Conservation (phyloP, 2,888 invertebrate species). For the Alloscopus bannaensis region DNA sequence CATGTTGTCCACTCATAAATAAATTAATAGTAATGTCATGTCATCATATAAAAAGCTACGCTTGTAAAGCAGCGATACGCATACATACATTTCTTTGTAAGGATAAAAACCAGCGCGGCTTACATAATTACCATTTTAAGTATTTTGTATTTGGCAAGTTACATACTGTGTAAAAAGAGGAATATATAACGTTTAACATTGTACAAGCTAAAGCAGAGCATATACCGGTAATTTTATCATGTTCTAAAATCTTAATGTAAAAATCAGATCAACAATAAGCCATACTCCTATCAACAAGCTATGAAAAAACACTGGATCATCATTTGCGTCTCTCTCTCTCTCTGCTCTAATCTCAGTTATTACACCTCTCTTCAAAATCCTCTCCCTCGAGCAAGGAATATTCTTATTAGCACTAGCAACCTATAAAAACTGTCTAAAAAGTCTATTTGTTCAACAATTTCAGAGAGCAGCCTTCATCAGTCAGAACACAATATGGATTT, state of each 20-base stretch:
- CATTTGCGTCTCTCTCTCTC: too few species aligned
- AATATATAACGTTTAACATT: too few species aligned
- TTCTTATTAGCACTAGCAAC: neutral
- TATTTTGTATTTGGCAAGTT: conserved; percentile 2
- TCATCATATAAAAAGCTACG: neutral
- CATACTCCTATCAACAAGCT: conserved; percentile 24
- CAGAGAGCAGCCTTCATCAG: conserved; percentile 40
- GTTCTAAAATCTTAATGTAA: neutral
- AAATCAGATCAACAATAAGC: neutral
- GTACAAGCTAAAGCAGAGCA: neutral
- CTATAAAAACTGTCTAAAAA: neutral
- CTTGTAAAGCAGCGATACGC: neutral
- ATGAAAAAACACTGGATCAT: neutral
- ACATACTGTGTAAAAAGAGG: neutral
- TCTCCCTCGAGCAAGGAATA: neutral
- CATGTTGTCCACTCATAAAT: neutral
- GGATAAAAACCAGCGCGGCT: neutral
- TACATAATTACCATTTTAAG: too few species aligned
- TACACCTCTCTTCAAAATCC: conserved; percentile 2
- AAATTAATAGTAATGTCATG: neutral
- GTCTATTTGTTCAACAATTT: conserved; percentile 30
- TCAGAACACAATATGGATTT: conserved; percentile 41
- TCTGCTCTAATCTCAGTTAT: too few species aligned
- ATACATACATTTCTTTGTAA: neutral
- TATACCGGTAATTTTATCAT: conserved; percentile 1